Base-by-base conservation (phyloP, 2,797 vertebrate genomes). In the Premnoplex brunnescens region DNA sequence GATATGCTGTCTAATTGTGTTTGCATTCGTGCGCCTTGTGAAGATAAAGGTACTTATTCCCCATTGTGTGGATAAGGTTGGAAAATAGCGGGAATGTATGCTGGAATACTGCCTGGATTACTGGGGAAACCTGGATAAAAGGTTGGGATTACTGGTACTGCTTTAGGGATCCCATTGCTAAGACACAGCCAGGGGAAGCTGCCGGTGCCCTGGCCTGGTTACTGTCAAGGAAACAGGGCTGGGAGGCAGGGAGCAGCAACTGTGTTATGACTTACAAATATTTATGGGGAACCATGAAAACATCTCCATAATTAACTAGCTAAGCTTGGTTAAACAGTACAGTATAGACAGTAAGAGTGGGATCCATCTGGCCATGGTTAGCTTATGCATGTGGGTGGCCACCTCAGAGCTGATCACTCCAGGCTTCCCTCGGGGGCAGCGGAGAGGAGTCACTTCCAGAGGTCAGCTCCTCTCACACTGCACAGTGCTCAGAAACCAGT, bases 321-420 rank as follows among this genome's bases (percentile, higher is more conserved):
- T 86, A 81, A 60, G 34, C 69, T 51, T 79, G 32, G 48, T 94
- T 92, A 92, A 95, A 93, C 44, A 68, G 63, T 54, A 49, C 71
- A 59, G 44, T 46, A 32, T 24, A 89, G 81, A 60, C 26, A 87
- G 49, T 30, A 49, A 55, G 67, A 78, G 52, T 44, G 48, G 63
- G 67, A 87, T 76, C 90, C 51, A 55, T 62, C 77, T 81, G 80
- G 82, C 87, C 86, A 85, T 59, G 87, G 79, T 73, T 73, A 91
- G 71, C 86, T 52, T 27, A 11, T 37, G 52, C 68, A 41, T 27
- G 72, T 71, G 63, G 67, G 71, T 93, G 84, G 89, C 71, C 88
- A 41, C 41, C 63, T 82, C 63, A 79, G 71, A 79, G 55, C 84
- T 46, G 7, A 34, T 62, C 76, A 54, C 58, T 68, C 73, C 2